These are phyloP conservation scores for Beris morrisii DNA, from an alignment of 2,888 invertebrate genomes.

Conservation along the genomic window DNA sequence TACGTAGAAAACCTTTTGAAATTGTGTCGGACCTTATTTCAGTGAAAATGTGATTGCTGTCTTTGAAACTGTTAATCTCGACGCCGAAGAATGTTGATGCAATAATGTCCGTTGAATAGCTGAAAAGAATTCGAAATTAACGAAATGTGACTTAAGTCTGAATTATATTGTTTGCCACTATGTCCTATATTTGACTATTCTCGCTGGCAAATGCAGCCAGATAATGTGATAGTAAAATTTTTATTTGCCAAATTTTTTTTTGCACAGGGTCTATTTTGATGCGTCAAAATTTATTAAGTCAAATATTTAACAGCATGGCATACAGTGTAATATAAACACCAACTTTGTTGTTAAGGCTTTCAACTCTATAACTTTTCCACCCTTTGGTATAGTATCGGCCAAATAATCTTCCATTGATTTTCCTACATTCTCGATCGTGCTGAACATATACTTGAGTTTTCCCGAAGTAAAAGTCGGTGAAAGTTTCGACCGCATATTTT, in stretches of 20 bases:
- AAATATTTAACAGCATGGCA: no score
- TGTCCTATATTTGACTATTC: no score
- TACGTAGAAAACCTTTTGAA: conserved; percentile 27
- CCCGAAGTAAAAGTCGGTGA: conserved; percentile 69
- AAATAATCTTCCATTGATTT: conserved; percentile 58
- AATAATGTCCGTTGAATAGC: conserved; percentile 50
- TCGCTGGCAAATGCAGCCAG: no score
- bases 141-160: neutral
- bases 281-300: no score
- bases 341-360: conserved; percentile 46
- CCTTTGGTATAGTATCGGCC: conserved; percentile 46
- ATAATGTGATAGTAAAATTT: no score
- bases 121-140: neutral
- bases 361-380: conserved; percentile 57
- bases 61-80: conserved; percentile 43
- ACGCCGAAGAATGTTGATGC: conserved; percentile 50
- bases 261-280: no score
- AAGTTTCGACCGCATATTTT: conserved; percentile 63
- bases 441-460: conserved; percentile 68
- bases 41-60: conserved; percentile 43
- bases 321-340: conserved; percentile 38
- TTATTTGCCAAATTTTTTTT: no score
- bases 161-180: no score
- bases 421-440: conserved; percentile 62
- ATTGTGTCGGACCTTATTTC: conserved; percentile 32